Percentiles rank a stretch among this genome's conserved stretches.
Conservation (phyloP, 2,113 vertebrate species). For the Mellivora capensis region DNA sequence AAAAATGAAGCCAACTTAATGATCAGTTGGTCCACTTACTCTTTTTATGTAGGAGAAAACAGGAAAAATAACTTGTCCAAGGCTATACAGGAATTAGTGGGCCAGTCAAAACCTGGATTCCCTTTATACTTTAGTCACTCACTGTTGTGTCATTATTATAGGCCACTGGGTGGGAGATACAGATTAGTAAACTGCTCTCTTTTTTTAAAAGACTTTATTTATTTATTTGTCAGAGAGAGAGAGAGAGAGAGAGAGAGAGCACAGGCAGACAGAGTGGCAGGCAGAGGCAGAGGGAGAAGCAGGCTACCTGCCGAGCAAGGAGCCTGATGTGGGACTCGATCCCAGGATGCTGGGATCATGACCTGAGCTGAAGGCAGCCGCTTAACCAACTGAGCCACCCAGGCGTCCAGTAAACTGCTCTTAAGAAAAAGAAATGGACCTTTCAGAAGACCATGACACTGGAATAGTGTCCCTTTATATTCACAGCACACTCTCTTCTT, state of each 20-base stretch:
- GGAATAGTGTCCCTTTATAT: neutral
- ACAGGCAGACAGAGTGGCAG: too few relatives aligned
- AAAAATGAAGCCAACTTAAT: neutral
- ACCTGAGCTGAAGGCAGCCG: too few relatives aligned
- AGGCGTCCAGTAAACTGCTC: neutral
- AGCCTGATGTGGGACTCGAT: too few relatives aligned
- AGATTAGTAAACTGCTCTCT: constrained; percentile 12
- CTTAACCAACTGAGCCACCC: too few relatives aligned
- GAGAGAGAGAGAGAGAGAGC: too few relatives aligned
- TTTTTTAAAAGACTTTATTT: too few relatives aligned
- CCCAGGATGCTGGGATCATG: too few relatives aligned
- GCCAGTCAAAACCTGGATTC: neutral
- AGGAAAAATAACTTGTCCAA: neutral
- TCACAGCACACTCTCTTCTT: neutral
- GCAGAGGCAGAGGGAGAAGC: too few relatives aligned
- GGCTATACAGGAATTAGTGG: neutral
- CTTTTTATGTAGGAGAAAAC: neutral
- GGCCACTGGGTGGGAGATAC: neutral
- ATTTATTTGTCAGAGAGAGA: too few relatives aligned
- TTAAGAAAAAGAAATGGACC: neutral
- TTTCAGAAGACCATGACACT: neutral
- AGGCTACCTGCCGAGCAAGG: too few relatives aligned
- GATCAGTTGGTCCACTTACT: neutral
- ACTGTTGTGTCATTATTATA: neutral
- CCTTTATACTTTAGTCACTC: neutral